Evolutionary conservation across 2,888 invertebrate species (phyloP).

Genomic region (Anodontia alba): DNA sequence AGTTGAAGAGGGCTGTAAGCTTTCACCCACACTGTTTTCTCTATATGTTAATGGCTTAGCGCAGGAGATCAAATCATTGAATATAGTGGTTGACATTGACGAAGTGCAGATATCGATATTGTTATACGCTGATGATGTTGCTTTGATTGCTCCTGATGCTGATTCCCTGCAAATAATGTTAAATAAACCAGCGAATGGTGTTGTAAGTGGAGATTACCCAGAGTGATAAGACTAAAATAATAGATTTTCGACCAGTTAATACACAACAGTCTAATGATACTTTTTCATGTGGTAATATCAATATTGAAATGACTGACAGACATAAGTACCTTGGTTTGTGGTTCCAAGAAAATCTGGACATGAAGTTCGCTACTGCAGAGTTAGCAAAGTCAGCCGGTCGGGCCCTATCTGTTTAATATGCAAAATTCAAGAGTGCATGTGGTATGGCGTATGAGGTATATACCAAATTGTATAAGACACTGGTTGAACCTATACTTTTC

Average conservation of each 20-base stretch:
- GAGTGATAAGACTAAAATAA: constrained; percentile 4
- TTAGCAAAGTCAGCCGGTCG: constrained; percentile 22
- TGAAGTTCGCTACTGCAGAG: constrained; percentile 13
- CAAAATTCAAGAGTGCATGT: not conserved
- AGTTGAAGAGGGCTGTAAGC: constrained; percentile 2
- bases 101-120: not conserved
- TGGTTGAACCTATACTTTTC: not conserved
- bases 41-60: constrained; percentile 23
- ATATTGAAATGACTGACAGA: not conserved
- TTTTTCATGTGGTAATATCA: constrained; percentile 1
- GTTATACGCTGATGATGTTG: constrained; percentile 9
- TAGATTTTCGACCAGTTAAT: constrained; percentile 2
- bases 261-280: not conserved
- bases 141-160: constrained; percentile 24
- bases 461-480: not conserved
- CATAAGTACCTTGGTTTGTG: constrained; percentile 17
- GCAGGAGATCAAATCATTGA: constrained; percentile 4
- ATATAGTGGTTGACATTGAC: constrained; percentile 6
- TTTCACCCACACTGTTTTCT: not conserved
- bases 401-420: constrained; percentile 2
- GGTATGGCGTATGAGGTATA: constrained; percentile 14
- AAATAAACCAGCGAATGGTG: constrained; percentile 7
- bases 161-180: constrained; percentile 25
- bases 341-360: constrained; percentile 14
- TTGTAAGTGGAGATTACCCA: constrained; percentile 13